These are phyloP conservation scores for Caenorhabditis uteleia DNA, from an alignment of 2,888 invertebrate species.

Conservation along the genomic window DNA sequence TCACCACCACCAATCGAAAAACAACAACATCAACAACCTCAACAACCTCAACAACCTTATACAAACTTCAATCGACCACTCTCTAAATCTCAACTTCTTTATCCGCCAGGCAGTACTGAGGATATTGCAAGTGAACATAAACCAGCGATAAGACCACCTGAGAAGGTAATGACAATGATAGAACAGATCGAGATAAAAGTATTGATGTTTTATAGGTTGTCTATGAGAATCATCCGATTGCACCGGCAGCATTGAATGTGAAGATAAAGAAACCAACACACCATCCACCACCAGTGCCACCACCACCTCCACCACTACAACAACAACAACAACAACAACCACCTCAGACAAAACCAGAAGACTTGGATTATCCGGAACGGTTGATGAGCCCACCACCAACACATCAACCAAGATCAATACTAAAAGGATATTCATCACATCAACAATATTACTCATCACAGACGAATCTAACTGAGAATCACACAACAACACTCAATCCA, in stretches of 20 bases:
- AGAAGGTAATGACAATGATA: constrained; percentile 13
- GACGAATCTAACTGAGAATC: constrained; percentile 15
- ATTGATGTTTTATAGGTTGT: too few species aligned
- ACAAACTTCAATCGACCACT: constrained; percentile 10
- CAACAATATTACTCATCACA: constrained; percentile 20
- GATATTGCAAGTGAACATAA: constrained; percentile 44
- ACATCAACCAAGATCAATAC: constrained; percentile 48
- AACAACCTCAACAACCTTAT: constrained; percentile 8
- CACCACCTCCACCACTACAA: constrained; percentile 12
- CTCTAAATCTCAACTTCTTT: constrained; percentile 36
- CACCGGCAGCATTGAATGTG: constrained; percentile 23
- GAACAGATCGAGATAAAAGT: not conserved
- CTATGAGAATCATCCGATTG: constrained; percentile 43
- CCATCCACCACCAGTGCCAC: constrained; percentile 7
- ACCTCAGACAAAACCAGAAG: constrained; percentile 12
- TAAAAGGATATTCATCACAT: constrained; percentile 44
- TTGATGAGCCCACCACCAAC: constrained; percentile 61
- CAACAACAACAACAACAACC: constrained; percentile 1
- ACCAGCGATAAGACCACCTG: constrained; percentile 39
- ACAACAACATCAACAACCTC: not conserved
- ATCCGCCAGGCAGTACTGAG: constrained; percentile 49
- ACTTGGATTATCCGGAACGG: constrained; percentile 62
- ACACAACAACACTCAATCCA: constrained; percentile 13
- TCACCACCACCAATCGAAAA: constrained; percentile 12
- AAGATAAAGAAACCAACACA: not conserved